Percentiles rank a stretch among this genome's conserved stretches.
Evolutionary conservation across 2,797 vertebrate genomes (phyloP).

Genomic region (Dendrocincla fuliginosa): DNA sequence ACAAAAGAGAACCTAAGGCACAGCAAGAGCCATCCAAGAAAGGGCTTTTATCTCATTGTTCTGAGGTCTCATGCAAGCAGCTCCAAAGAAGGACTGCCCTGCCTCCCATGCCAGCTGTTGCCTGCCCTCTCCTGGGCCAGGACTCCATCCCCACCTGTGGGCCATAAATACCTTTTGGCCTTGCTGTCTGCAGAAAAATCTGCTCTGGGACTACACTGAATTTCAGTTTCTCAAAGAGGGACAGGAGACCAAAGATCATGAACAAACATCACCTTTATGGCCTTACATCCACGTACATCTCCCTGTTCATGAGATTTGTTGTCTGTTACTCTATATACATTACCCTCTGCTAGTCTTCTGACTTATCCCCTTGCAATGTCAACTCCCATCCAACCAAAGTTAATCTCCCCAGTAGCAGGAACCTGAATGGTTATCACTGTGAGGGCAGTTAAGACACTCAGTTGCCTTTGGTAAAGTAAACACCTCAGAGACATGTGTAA

Average conservation of each 20-base stretch:
- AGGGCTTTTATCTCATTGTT: not conserved
- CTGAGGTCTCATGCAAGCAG: not conserved
- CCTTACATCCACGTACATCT: not conserved
- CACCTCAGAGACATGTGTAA: not conserved
- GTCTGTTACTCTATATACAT: not conserved
- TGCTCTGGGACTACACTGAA: not conserved
- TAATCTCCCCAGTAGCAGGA: slow-evolving; percentile 4
- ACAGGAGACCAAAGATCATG: not conserved
- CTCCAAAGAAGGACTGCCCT: not conserved
- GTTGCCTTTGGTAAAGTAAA: slow-evolving; percentile 19
- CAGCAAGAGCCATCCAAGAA: not conserved
- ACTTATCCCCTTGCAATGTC: not conserved
- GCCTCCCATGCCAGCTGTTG: accelerated
- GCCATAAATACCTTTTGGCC: not conserved
- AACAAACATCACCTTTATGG: not conserved
- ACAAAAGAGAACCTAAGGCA: not conserved
- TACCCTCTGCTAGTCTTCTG: not conserved
- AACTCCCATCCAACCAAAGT: not conserved
- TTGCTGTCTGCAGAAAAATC: not conserved
- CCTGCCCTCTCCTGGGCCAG: not conserved
- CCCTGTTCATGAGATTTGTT: not conserved
- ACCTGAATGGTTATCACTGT: not conserved
- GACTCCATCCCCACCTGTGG: accelerated
- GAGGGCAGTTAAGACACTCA: not conserved
- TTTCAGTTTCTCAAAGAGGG: not conserved